Evolutionary conservation across 2,888 invertebrate species (phyloP).

Genomic region (Drosophila buzzatii): DNA sequence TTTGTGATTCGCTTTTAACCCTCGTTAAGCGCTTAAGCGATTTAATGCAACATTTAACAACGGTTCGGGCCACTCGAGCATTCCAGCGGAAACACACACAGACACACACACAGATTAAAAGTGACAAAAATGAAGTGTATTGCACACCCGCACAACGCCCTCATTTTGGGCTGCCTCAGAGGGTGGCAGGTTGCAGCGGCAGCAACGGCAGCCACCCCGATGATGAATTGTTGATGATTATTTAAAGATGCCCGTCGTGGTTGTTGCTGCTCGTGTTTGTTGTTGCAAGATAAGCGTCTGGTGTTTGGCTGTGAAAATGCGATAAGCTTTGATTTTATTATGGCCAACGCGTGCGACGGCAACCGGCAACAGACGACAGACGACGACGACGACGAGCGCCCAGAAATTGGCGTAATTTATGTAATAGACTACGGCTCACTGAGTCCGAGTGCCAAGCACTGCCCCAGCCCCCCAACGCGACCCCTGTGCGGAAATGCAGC

Average conservation of each 20-base stretch:
- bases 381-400: conserved; percentile 48
- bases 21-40: conserved; percentile 84
- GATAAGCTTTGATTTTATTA: conserved; percentile 80
- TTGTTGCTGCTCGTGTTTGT: conserved; percentile 24
- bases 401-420: conserved; percentile 75
- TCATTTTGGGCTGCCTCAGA: conserved; percentile 15
- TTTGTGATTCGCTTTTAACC: conserved; percentile 55
- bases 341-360: conserved; percentile 70
- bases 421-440: conserved; percentile 74
- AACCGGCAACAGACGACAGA: conserved; percentile 33
- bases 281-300: conserved; percentile 79
- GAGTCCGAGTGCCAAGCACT: conserved; percentile 18
- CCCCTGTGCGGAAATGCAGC: conserved; percentile 37
- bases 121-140: conserved; percentile 79
- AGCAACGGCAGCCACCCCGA: conserved; percentile 52
- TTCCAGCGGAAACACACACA: conserved; percentile 48
- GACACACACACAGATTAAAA: conserved; percentile 66
- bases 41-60: conserved; percentile 85
- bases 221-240: conserved; percentile 85
- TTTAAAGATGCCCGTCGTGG: conserved; percentile 80
- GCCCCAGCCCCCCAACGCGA: background rate
- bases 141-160: background rate
- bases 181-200: conserved; percentile 60
- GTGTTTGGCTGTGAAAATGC: conserved; percentile 83
- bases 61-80: conserved; percentile 56